phyloP scores from a whole-genome alignment of 2,797 vertebrate species.

The Myotis pilosus region DNA sequence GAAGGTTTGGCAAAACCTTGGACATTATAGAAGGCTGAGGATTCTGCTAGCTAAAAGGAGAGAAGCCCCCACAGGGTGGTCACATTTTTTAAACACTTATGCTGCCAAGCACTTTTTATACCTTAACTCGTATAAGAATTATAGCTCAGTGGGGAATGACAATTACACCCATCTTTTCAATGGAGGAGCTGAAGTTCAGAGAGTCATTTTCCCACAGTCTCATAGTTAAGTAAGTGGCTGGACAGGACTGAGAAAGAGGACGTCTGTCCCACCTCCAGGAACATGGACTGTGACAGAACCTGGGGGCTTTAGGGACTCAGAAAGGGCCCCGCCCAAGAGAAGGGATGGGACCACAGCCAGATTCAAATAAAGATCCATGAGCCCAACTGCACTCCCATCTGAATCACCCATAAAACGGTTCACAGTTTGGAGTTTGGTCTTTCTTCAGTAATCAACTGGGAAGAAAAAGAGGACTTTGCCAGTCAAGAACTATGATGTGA shows the following conservation, averaged over 20 bases:
- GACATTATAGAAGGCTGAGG: rapidly evolving
- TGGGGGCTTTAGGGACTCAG: neutral
- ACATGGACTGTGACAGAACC: neutral
- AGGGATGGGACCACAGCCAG: neutral
- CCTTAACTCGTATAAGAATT: neutral
- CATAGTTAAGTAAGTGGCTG: neutral
- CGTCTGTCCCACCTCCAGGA: neutral
- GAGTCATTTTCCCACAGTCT: neutral
- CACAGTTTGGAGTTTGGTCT: neutral
- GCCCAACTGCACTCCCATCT: neutral
- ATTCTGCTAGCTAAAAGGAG: neutral
- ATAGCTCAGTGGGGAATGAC: neutral
- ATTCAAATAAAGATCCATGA: neutral
- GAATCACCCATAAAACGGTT: neutral
- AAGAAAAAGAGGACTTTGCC: neutral
- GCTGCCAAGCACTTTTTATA: neutral
- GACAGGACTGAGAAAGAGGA: neutral
- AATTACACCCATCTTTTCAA: neutral
- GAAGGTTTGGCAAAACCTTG: neutral
- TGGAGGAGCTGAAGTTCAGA: neutral
- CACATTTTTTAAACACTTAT: rapidly evolving
- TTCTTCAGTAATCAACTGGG: neutral
- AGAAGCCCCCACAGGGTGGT: neutral
- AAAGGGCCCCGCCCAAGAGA: neutral
- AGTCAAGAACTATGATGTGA: neutral